Evolutionary conservation across 2,113 vertebrate species (phyloP).

Genomic region (Lethenteron reissneri): DNA sequence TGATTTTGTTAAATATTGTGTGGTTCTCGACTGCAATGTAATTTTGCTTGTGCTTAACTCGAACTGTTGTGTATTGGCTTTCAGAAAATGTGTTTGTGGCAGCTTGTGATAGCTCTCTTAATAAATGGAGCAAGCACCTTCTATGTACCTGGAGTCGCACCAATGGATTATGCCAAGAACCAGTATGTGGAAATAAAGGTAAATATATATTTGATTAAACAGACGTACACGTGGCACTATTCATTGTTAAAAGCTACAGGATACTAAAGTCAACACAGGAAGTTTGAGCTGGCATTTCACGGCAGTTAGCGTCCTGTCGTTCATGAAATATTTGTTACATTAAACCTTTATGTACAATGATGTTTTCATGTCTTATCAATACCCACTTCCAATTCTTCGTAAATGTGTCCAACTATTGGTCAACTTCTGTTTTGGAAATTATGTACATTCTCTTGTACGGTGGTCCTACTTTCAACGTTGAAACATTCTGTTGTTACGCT

Average conservation of each 20-base stretch:
- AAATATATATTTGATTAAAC: not conserved
- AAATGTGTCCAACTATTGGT: too few relatives aligned
- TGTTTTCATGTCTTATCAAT: not conserved
- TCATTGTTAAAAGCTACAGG: not conserved
- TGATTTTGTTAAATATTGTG: too few relatives aligned
- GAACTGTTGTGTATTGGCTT: too few relatives aligned
- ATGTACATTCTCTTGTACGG: not conserved
- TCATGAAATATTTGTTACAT: not conserved
- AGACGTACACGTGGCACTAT: not conserved
- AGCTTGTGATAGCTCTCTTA: too few relatives aligned
- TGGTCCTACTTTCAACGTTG: not conserved
- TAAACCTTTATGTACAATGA: not conserved
- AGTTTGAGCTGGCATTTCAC: not conserved
- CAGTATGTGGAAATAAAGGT: conserved; percentile 5
- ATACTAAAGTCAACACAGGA: not conserved
- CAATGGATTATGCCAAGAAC: not conserved
- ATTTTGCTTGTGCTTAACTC: too few relatives aligned
- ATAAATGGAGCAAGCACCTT: not conserved
- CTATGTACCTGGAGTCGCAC: not conserved
- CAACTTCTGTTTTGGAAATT: not conserved
- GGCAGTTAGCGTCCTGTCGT: not conserved
- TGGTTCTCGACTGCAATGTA: too few relatives aligned
- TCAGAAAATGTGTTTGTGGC: too few relatives aligned
- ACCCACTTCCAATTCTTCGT: not conserved
- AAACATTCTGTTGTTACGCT: not conserved